Evolutionary conservation across 2,888 invertebrate genomes (phyloP), one percentile per base, ranked within the genome.

Genomic region (Smittia aterrima): DNA sequence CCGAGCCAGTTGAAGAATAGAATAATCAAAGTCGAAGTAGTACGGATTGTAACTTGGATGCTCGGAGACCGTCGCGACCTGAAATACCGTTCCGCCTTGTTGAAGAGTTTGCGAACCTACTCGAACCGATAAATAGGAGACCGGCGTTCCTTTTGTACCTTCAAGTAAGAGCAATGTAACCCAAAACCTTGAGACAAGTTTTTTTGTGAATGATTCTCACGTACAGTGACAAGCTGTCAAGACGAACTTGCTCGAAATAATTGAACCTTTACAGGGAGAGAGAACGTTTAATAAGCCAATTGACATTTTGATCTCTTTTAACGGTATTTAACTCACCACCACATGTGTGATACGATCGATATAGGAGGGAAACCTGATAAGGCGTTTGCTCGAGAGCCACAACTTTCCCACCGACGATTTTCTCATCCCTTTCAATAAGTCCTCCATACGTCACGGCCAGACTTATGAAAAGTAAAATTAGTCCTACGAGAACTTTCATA

Each of bases 301-400:
- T 62, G 62, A 62, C 62, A 62, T 22, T 62, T 13, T 25, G 62
- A 62, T 18, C 54, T 54, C 20, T 16, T 1, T 62, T n/a, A n/a
- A n/a, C n/a, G n/a, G n/a, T n/a, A n/a, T n/a, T n/a, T 3, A 47
- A 47, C 16, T 62, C 13, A 62, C 62, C 62, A 7, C 62, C 62
- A 24, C 62, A 62, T 16, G 25, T 62, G 18, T 62, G 62, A 22
- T 62, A 62, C 20, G 13, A 7, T 7, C 13, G 11, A 13, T 62
- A 62, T 9, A 13, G 62, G 25, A 62, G 24, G n/a, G 62, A 62
- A 9, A 62, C 62, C 25, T 62, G 62, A 62, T 62, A 62, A 7
- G 62, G 62, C n/a, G 20, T 1, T 1, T 62, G 22, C n/a, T 22
- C 22, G n/a, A 62, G 16, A 20, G 22, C 62, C 9, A 62, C 22